phyloP scores from a whole-genome alignment of 2,888 invertebrate genomes.

The Anticlea derivata region DNA sequence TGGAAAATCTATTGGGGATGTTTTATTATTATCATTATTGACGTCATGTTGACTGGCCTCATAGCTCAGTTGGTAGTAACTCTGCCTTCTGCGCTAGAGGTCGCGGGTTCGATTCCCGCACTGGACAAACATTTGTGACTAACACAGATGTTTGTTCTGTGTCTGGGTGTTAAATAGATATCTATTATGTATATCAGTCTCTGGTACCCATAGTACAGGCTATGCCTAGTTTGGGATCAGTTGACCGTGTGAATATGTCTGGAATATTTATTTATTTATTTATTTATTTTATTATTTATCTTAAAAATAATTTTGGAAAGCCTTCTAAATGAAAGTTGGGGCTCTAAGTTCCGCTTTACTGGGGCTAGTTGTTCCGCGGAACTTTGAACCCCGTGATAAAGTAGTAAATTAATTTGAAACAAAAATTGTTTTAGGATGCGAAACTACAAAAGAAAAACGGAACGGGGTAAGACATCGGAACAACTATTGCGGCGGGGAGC shows the following conservation, averaged over 20 bases:
- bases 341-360: neutral
- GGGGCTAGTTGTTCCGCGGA: constrained; percentile 4
- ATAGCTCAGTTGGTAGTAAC: too few species aligned
- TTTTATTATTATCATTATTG: constrained; percentile 4
- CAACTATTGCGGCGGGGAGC: neutral
- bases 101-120: too few species aligned
- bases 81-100: too few species aligned
- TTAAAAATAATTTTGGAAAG: neutral
- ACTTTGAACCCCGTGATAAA: neutral
- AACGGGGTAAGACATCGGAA: neutral
- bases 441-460: constrained; percentile 1
- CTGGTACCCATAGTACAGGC: too few species aligned
- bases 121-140: too few species aligned
- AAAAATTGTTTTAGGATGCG: constrained; percentile 3
- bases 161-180: too few species aligned
- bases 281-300: neutral
- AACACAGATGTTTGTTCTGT: too few species aligned
- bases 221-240: too few species aligned
- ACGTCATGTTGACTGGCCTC: too few species aligned
- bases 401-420: neutral
- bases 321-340: neutral
- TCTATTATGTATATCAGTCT: too few species aligned
- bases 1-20: neutral
- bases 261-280: too few species aligned
- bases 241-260: too few species aligned